phyloP scores from a whole-genome alignment of 2,113 vertebrate genomes.

The Saimiri boliviensis region DNA sequence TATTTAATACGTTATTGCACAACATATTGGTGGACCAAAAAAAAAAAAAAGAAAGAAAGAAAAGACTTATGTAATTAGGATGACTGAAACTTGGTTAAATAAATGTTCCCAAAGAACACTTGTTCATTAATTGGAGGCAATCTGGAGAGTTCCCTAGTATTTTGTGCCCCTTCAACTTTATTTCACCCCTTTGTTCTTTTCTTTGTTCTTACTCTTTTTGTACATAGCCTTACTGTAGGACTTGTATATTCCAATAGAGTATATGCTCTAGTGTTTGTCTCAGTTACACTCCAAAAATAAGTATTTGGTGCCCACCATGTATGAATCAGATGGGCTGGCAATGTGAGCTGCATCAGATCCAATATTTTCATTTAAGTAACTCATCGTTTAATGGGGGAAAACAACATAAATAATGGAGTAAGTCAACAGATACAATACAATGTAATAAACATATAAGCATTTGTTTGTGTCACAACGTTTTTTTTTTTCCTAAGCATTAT shows the following conservation, averaged over 20 bases:
- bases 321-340: neutral
- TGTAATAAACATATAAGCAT: neutral
- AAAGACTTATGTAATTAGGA: conserved; percentile 11
- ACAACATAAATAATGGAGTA: neutral
- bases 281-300: conserved; percentile 2
- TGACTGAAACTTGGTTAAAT: conserved; percentile 43
- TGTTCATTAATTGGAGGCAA: conserved; percentile 47
- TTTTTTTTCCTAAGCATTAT: neutral
- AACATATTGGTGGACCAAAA: neutral
- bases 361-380: neutral
- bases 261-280: neutral
- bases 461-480: neutral
- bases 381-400: neutral
- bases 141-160: neutral
- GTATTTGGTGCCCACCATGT: neutral
- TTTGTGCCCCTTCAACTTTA: neutral
- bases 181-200: neutral
- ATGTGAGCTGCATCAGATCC: neutral
- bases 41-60: neutral
- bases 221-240: neutral
- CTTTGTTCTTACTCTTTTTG: conserved; percentile 27
- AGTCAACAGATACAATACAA: neutral
- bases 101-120: conserved; percentile 23
- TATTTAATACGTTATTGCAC: neutral
- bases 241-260: neutral